Conservation (phyloP, 2,888 invertebrate genomes). For the Plebejus melissa region DNA sequence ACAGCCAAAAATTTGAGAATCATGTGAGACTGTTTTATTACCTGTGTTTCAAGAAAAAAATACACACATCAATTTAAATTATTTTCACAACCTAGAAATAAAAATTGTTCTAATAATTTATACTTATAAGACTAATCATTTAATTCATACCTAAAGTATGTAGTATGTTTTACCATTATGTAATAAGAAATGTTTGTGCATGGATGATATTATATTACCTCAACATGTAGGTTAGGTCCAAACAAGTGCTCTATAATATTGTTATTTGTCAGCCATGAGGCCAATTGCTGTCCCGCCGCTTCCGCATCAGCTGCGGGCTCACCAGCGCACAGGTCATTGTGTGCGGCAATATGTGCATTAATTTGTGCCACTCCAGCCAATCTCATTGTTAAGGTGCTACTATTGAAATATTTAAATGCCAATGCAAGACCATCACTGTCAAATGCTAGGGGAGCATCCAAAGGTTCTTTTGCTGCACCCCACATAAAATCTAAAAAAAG, state of each 20-base stretch:
- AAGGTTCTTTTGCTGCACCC: slow-evolving; percentile 95
- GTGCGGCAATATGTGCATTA: slow-evolving; percentile 94
- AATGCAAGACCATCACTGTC: slow-evolving; percentile 93
- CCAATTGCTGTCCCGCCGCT: slow-evolving; percentile 89
- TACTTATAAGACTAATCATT: too few relatives aligned
- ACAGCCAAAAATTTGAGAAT: slow-evolving; percentile 95
- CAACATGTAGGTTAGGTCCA: slow-evolving; percentile 98
- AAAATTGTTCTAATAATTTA: too few relatives aligned
- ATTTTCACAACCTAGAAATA: background rate
- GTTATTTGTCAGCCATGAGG: slow-evolving; percentile 92
- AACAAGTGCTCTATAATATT: slow-evolving; percentile 96
- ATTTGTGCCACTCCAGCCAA: slow-evolving; percentile 96
- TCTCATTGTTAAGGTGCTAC: slow-evolving; percentile 95
- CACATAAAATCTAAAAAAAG: slow-evolving; percentile 90
- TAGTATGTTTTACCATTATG: too few relatives aligned
- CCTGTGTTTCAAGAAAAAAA: slow-evolving; percentile 59
- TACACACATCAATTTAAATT: slow-evolving; percentile 10
- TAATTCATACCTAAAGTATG: too few relatives aligned
- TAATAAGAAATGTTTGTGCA: background rate
- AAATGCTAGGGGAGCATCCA: slow-evolving; percentile 91
- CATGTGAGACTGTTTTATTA: slow-evolving; percentile 96
- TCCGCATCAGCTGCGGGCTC: slow-evolving; percentile 93
- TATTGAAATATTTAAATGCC: slow-evolving; percentile 98
- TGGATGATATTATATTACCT: slow-evolving; percentile 74
- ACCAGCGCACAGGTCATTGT: slow-evolving; percentile 94